Evolutionary conservation across 2,797 vertebrate genomes (phyloP).

Genomic region (Xiphorhynchus erythropygius): DNA sequence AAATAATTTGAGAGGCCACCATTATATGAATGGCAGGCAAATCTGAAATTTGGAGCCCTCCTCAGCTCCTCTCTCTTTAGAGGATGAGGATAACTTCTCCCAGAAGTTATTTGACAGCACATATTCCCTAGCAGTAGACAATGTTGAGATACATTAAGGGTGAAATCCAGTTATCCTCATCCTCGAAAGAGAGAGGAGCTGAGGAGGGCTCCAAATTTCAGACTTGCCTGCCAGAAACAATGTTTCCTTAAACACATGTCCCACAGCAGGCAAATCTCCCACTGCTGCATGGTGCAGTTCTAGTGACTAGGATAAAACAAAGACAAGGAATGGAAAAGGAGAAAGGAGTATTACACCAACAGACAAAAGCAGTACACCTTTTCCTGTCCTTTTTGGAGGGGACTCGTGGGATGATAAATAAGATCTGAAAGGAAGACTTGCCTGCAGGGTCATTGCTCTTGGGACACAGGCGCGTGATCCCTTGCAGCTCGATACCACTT

Average conservation of each 20-base stretch:
- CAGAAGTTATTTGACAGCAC: not conserved
- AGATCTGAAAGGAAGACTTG: not conserved
- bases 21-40: not conserved
- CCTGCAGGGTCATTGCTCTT: not conserved
- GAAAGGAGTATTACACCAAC: not conserved
- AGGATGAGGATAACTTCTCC: not conserved
- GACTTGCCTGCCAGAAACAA: not conserved
- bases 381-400: not conserved
- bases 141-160: not conserved
- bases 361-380: not conserved
- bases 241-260: not conserved
- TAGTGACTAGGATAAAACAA: not conserved
- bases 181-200: not conserved
- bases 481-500: not conserved
- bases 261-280: not conserved
- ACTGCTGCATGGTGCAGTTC: fast-evolving
- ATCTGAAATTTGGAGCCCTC: too few relatives aligned
- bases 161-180: not conserved
- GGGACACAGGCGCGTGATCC: fast-evolving
- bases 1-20: not conserved
- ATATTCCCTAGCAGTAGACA: not conserved
- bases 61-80: too few relatives aligned
- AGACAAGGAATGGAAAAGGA: not conserved
- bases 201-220: not conserved
- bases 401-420: not conserved